Conservation (phyloP, 2,888 invertebrate species). For the Agrotis clavis region DNA sequence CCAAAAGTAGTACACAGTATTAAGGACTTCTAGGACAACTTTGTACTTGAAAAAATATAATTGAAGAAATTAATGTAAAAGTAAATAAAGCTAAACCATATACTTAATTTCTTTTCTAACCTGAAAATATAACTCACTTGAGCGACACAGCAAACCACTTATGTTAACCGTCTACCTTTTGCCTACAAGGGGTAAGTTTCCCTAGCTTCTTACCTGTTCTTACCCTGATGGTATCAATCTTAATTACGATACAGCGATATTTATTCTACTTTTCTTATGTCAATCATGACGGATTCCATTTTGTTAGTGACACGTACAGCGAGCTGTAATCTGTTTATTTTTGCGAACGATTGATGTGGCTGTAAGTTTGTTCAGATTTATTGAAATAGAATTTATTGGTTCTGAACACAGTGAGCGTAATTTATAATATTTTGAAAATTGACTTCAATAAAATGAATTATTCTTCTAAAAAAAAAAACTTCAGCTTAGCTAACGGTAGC, state of each 20-base stretch:
- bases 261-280: conserved; percentile 51
- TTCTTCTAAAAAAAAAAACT: no score
- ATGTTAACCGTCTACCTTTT: conserved; percentile 18
- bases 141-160: conserved; percentile 44
- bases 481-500: no score
- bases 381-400: background rate
- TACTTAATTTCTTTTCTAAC: no score
- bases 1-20: no score
- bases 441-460: no score
- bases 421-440: no score
- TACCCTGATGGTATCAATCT: conserved; percentile 64
- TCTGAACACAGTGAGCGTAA: no score
- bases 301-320: conserved; percentile 31
- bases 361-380: background rate
- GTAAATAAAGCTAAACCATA: no score
- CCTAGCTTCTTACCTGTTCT: no score
- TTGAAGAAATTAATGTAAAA: no score
- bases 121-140: conserved; percentile 1
- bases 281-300: conserved; percentile 44
- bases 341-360: conserved; percentile 21
- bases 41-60: no score
- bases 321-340: conserved; percentile 37
- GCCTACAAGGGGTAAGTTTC: background rate
- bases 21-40: no score
- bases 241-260: conserved; percentile 70